A percentile compares a stretch with the other conserved stretches of the same genome.
These are phyloP conservation scores for Coluber constrictor DNA, from an alignment of 2,797 vertebrate genomes.

Conservation along the genomic window DNA sequence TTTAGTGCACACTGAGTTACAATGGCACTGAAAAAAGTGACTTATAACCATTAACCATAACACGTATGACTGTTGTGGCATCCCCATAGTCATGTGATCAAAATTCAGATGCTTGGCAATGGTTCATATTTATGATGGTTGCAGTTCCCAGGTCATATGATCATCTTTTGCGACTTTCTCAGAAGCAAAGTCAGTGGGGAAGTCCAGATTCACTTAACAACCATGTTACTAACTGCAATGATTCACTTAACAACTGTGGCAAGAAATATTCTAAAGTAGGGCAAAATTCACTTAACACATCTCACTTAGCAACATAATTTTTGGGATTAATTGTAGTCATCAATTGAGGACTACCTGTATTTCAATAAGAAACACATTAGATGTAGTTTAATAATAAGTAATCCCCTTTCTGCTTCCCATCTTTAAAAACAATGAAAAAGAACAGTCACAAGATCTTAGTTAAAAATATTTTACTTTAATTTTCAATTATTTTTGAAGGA, in stretches of 20 bases:
- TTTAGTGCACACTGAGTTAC: not conserved
- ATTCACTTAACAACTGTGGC: not conserved
- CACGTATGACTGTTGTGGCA: not conserved
- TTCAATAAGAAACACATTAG: not conserved
- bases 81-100: not conserved
- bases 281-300: not conserved
- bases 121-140: not conserved
- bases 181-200: not conserved
- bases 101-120: not conserved
- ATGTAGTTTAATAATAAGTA: not conserved
- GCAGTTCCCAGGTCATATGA: not conserved
- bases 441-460: constrained; percentile 1
- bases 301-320: not conserved
- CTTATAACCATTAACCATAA: not conserved
- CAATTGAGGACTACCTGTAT: not conserved
- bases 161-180: not conserved
- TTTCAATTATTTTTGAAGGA: constrained; percentile 26
- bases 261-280: not conserved
- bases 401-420: not conserved
- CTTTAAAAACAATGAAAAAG: not conserved
- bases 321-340: not conserved
- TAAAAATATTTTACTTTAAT: constrained; percentile 55
- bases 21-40: not conserved
- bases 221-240: not conserved
- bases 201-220: not conserved